A percentile compares a stretch with the other conserved stretches of the same genome.
These are phyloP conservation scores for Ophiodon elongatus DNA, from an alignment of 2,113 vertebrate genomes.

Conservation along the genomic window DNA sequence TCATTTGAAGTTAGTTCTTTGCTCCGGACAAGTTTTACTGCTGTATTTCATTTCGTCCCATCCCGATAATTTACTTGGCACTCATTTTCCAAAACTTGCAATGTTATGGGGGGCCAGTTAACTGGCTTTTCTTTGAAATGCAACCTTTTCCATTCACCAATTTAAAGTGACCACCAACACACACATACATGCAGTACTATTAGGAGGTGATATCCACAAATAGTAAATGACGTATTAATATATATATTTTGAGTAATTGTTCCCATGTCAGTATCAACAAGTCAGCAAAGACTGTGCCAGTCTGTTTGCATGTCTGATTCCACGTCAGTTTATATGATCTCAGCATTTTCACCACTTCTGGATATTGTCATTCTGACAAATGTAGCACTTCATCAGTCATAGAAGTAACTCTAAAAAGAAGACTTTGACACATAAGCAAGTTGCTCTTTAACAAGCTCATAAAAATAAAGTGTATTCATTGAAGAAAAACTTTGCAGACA, in stretches of 20 bases:
- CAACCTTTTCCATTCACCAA: slow-evolving; percentile 55
- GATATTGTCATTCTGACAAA: slow-evolving; percentile 25
- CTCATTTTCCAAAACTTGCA: slow-evolving; percentile 35
- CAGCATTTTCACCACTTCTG: not conserved
- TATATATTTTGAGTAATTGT: slow-evolving; percentile 28
- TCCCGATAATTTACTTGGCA: slow-evolving; percentile 57
- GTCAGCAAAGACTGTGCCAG: not conserved
- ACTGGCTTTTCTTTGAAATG: slow-evolving; percentile 38
- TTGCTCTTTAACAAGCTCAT: slow-evolving; percentile 23
- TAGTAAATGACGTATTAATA: slow-evolving; percentile 41
- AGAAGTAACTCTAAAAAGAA: slow-evolving; percentile 30
- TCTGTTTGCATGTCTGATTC: not conserved
- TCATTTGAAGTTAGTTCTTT: slow-evolving; percentile 56
- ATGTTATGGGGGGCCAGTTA: not conserved
- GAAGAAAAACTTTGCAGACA: slow-evolving; percentile 13
- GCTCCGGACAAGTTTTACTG: slow-evolving; percentile 43
- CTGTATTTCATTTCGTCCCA: slow-evolving; percentile 53
- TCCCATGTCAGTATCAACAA: not conserved
- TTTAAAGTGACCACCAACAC: slow-evolving; percentile 35
- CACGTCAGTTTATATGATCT: slow-evolving; percentile 19
- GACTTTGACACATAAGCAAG: slow-evolving; percentile 28
- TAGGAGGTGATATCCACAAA: slow-evolving; percentile 48
- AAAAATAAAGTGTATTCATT: not conserved
- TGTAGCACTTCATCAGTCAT: slow-evolving; percentile 17
- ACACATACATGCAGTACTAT: slow-evolving; percentile 14